phyloP scores from a whole-genome alignment of 2,888 invertebrate genomes.

The Rugalucina vietnamica region DNA sequence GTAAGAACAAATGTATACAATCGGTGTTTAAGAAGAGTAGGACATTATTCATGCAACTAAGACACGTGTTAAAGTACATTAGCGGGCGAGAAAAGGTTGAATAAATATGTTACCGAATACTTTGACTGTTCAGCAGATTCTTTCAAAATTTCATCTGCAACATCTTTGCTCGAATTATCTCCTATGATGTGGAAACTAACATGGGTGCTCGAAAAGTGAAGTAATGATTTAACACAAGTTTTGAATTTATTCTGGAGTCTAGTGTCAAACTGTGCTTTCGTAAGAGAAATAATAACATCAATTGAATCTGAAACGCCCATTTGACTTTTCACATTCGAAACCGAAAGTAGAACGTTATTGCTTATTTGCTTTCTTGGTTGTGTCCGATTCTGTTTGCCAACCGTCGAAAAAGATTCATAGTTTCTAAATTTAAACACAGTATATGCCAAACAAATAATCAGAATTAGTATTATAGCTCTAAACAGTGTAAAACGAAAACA shows the following conservation, averaged over 20 bases:
- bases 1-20: too few species aligned
- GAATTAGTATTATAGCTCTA: too few species aligned
- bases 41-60: too few species aligned
- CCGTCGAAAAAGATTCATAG: not conserved
- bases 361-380: not conserved
- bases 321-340: not conserved
- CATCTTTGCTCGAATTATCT: constrained; percentile 74
- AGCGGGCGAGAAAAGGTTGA: too few species aligned
- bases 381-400: not conserved
- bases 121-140: constrained; percentile 32
- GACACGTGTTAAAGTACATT: too few species aligned
- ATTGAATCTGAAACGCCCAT: constrained; percentile 34
- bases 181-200: constrained; percentile 78
- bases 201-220: constrained; percentile 55
- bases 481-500: too few species aligned
- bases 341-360: not conserved
- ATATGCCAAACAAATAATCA: too few species aligned
- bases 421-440: too few species aligned
- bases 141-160: constrained; percentile 72
- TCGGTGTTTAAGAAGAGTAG: too few species aligned
- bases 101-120: constrained; percentile 47
- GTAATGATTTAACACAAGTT: constrained; percentile 66
- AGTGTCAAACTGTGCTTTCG: constrained; percentile 66
- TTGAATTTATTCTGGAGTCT: constrained; percentile 68
- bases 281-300: constrained; percentile 72